A percentile compares a stretch with the other conserved stretches of the same genome.
Evolutionary conservation across 2,113 vertebrate species (phyloP).

Genomic region (Nycticebus coucang): DNA sequence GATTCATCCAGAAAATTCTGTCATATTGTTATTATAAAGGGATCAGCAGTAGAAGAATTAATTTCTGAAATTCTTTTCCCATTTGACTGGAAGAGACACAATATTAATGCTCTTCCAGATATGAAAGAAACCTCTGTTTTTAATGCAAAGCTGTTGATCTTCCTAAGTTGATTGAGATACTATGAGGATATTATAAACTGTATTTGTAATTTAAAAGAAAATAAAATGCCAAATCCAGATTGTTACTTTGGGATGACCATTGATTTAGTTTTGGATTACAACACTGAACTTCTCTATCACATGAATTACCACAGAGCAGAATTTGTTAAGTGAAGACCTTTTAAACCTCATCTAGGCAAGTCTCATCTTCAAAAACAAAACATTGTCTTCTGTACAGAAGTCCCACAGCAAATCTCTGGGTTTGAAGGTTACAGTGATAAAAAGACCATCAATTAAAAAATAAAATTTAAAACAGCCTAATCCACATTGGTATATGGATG

Average conservation of each 20-base stretch:
- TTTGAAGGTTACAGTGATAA: background rate
- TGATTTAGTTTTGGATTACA: constrained; percentile 12
- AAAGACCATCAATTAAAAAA: constrained; percentile 17
- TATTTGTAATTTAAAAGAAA: constrained; percentile 53
- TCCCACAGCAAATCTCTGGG: background rate
- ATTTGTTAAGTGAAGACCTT: background rate
- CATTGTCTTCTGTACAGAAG: background rate
- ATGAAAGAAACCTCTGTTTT: background rate
- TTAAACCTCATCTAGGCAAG: constrained; percentile 5
- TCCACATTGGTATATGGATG: background rate
- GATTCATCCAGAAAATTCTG: constrained; percentile 19
- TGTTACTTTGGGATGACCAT: background rate
- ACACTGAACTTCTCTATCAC: background rate
- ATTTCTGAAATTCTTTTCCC: background rate
- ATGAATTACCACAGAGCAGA: constrained; percentile 25
- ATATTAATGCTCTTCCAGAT: background rate
- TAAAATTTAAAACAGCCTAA: constrained; percentile 10
- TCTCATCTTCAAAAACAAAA: constrained; percentile 25
- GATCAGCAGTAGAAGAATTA: background rate
- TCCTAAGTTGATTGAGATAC: background rate
- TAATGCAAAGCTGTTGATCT: background rate
- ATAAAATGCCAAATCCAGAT: background rate
- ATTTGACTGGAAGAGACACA: background rate
- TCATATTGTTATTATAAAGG: background rate
- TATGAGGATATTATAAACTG: background rate